A percentile compares a stretch with the other conserved stretches of the same genome.
These are phyloP conservation scores for Agrochola macilenta DNA, from an alignment of 2,888 invertebrate genomes.

Conservation along the genomic window DNA sequence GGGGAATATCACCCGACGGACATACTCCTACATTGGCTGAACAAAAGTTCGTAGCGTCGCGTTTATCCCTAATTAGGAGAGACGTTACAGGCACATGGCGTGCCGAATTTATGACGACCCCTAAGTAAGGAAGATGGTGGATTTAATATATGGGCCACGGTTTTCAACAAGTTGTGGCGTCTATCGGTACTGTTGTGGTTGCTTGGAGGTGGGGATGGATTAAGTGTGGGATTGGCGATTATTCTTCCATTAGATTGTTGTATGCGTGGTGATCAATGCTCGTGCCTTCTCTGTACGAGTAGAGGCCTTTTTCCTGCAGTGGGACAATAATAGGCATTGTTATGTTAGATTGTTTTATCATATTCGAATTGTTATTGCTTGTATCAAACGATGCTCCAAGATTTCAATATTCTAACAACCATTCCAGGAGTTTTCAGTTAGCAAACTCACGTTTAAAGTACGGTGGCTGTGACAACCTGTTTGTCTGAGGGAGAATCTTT, in stretches of 20 bases:
- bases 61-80: slow-evolving; percentile 63
- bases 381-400: no score
- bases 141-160: slow-evolving; percentile 63
- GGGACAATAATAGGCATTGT: no score
- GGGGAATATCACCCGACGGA: slow-evolving; percentile 45
- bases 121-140: slow-evolving; percentile 57
- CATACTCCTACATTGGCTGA: slow-evolving; percentile 38
- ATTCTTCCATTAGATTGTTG: slow-evolving; percentile 10
- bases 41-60: slow-evolving; percentile 63
- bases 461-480: no score
- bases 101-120: slow-evolving; percentile 64
- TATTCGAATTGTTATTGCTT: no score
- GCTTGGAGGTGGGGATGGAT: slow-evolving; percentile 23
- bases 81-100: slow-evolving; percentile 67
- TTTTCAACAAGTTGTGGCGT: slow-evolving; percentile 44
- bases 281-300: no score
- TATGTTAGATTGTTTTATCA: no score
- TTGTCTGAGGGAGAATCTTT: no score
- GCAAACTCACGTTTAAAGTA: no score
- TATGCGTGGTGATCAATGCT: no score
- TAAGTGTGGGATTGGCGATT: slow-evolving; percentile 18
- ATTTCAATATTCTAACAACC: no score
- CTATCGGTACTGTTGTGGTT: slow-evolving; percentile 22
- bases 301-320: no score
- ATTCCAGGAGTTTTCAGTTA: no score